Evolutionary conservation across 2,113 vertebrate species (phyloP), one percentile per base, ranked within the genome.

Genomic region (Tretioscincus oriximinensis): DNA sequence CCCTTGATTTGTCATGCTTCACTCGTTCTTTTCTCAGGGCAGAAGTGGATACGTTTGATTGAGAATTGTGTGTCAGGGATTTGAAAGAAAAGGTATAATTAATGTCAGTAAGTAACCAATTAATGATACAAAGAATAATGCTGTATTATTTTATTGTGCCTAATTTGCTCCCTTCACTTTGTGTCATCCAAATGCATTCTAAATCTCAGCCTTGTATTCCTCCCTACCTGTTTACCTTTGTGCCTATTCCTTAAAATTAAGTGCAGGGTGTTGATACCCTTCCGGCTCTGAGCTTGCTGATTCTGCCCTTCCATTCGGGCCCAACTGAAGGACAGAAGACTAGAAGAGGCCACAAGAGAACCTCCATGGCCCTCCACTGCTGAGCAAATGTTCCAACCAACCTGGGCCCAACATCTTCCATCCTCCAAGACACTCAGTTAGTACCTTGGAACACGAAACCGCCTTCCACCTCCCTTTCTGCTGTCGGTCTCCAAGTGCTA

Each of bases 101-200:
- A 81, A 74, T 28, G 69, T 66, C 85, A 90, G 45, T 49, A 84
- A 66, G 51, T 80, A 87, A 73, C 16, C 66, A 70, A 82, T 82
- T 75, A 81, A 70, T 87, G 77, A 80, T n/a, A 82, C 20, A 73
- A 84, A 86, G 65, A 78, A n/a, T 80, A 68, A 84, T 31, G 49
- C 76, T 78, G 35, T 61, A 20, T 87, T 82, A 85, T 76, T 86
- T 88, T 82, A 77, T 74, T 86, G 45, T 63, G 54, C 71, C 82
- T 88, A 67, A 88, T 88, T 87, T 70, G 45, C 73, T 86, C 78
- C 67, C 76, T 70, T 82, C 54, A 4, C 7, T 75, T 70, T 86
- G n/a, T 89, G 68, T 78, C 80, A 84, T 54, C n/a, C 5, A 16
- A 80, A 61, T 68, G 28, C 21, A 31, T 85, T 61, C 77, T 64